Evolutionary conservation across 37 sponge, comb jelly and placozoan genomes (phyloP).

Genomic region (Sycon ciliatum): DNA sequence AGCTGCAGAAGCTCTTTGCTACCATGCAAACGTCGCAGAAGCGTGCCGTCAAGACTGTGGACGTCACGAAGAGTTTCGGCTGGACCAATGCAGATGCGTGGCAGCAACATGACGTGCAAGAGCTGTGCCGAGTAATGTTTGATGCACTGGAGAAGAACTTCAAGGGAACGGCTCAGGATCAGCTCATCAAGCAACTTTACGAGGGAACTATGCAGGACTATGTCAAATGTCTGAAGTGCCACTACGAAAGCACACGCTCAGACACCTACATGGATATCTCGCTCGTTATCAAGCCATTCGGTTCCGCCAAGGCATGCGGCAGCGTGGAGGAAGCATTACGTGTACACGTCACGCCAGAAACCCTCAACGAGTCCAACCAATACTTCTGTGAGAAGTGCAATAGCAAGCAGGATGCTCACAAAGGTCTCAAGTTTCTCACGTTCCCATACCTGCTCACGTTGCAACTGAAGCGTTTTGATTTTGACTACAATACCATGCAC

Average conservation of each 20-base stretch:
- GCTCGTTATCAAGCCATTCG: constrained; percentile 83
- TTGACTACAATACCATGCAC: constrained; percentile 79
- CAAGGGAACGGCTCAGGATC: constrained; percentile 49
- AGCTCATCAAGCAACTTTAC: constrained; percentile 80
- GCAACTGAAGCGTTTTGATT: constrained; percentile 87
- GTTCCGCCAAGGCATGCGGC: constrained; percentile 38
- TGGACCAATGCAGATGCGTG: constrained; percentile 93
- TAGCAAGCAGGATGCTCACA: constrained; percentile 80
- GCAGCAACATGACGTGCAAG: constrained; percentile 96
- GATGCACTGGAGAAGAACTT: constrained; percentile 85
- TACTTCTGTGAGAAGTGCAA: constrained; percentile 74
- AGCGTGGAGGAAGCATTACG: constrained; percentile 76
- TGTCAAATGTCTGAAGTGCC: constrained; percentile 85
- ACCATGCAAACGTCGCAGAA: constrained; percentile 69
- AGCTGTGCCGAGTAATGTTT: constrained; percentile 89
- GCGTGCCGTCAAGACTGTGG: constrained; percentile 86
- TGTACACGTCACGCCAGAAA: constrained; percentile 77
- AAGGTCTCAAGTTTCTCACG: constrained; percentile 77
- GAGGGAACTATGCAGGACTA: constrained; percentile 88
- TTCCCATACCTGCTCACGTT: constrained; percentile 83
- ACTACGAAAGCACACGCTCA: constrained; percentile 56
- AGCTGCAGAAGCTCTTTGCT: constrained; percentile 72
- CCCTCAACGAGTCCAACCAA: constrained; percentile 66
- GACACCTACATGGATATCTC: constrained; percentile 82
- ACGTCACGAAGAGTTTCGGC: constrained; percentile 87